Evolutionary conservation across 1,140 invertebrate species (phyloP), one percentile per base, ranked within the genome.

Genomic region (Eubasilissa regina): DNA sequence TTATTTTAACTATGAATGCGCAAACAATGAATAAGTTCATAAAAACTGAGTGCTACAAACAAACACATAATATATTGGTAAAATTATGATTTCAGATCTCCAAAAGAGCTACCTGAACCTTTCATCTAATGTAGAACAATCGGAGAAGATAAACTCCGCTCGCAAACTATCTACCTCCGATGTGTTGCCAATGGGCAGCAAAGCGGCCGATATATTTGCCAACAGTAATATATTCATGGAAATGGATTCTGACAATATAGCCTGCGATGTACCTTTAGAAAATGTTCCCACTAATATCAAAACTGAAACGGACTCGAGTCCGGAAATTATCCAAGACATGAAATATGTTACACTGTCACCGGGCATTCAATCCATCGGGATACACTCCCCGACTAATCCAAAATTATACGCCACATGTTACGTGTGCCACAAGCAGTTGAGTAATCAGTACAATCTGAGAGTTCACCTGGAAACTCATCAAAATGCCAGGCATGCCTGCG

Each of bases 381-480:
- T 70, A 17, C 79, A 75, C 43, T 75, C 81, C 3, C 73, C 81
- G 17, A 75, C 64, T 17, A 80, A 87, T 77, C 85, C 86, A n/a
- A 88, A 89, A 77, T 81, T 86, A 6, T 89, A 85, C 84, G 92
- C 92, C n/a, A 93, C 93, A n/a, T 97, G 96, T 86, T 92, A 93
- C 75, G 92, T 97, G 48, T 97, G 95, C 87, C 93, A 94, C 83
- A 97, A 97, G 87, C 94, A 95, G 77, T 89, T 97, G 45, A 96
- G 94, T 86, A 97, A 97, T 88, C 95, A 96, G 85, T 97, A 97
- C 87, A 97, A 97, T 87, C 88, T 97, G 83, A 90, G 95, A 58
- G 95, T 97, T 80, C 95, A 97, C 85, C 93, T 97, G 91, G 96
- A 97, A 85, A 96, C 95, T 13, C 95, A 96, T 85, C 94, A 95